phyloP scores from a whole-genome alignment of 2,888 invertebrate species.

The Tachina grossa region DNA sequence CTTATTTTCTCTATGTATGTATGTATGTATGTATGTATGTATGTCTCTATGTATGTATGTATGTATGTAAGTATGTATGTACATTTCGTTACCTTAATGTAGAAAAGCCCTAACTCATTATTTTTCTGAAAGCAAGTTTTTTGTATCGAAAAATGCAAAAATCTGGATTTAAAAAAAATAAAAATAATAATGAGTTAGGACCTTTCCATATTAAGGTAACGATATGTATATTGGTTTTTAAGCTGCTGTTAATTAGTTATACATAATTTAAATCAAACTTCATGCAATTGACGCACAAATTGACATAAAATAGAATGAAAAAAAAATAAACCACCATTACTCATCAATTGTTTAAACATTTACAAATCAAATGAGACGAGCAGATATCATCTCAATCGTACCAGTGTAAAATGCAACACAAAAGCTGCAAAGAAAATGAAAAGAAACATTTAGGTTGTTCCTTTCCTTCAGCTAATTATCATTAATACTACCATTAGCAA shows the following conservation, averaged over 20 bases:
- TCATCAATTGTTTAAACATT: conserved; percentile 26
- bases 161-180: too few species aligned
- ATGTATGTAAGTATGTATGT: too few species aligned
- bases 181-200: too few species aligned
- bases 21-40: too few species aligned
- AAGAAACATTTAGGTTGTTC: conserved; percentile 35
- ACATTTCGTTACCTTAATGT: too few species aligned
- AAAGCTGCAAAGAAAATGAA: conserved; percentile 6
- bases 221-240: too few species aligned
- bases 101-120: too few species aligned
- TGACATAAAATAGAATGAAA: neutral
- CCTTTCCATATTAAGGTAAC: too few species aligned
- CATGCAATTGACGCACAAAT: neutral
- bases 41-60: too few species aligned
- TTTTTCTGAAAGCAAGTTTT: too few species aligned
- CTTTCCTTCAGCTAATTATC: conserved; percentile 65
- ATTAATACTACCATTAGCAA: conserved; percentile 56
- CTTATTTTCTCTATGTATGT: too few species aligned
- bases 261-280: neutral
- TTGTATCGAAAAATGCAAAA: too few species aligned
- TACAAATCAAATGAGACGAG: conserved; percentile 4
- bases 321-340: conserved; percentile 19
- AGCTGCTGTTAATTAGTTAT: neutral
- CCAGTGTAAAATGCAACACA: conserved; percentile 25
- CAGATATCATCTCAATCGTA: conserved; percentile 36